Evolutionary conservation across 2,888 invertebrate genomes (phyloP).

Genomic region (Dinocampus coccinellae): DNA sequence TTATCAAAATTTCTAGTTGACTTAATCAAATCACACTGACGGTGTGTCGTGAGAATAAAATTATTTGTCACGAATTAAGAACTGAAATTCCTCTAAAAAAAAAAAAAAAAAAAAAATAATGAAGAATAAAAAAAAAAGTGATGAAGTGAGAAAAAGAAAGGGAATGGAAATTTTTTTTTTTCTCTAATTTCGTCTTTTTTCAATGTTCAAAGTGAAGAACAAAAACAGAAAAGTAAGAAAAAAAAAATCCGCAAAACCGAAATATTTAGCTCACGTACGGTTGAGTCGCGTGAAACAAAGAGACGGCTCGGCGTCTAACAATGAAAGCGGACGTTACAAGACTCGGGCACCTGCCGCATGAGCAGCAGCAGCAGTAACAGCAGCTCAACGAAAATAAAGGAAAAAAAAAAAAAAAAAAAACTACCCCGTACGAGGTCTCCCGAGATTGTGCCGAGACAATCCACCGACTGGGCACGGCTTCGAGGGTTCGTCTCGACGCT

Average conservation of each 20-base stretch:
- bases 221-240: no score
- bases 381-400: conserved; percentile 22
- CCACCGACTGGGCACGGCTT: conserved; percentile 38
- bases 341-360: conserved; percentile 41
- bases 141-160: no score
- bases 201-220: neutral
- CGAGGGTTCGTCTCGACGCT: conserved; percentile 30
- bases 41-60: neutral
- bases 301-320: conserved; percentile 35
- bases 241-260: conserved; percentile 28
- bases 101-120: conserved; percentile 7
- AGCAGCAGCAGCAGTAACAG: conserved; percentile 30
- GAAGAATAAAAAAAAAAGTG: neutral
- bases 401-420: conserved; percentile 35
- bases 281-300: conserved; percentile 40
- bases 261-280: conserved; percentile 40
- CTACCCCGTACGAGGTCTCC: conserved; percentile 41
- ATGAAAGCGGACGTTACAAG: conserved; percentile 55
- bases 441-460: conserved; percentile 47
- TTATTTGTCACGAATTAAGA: conserved; percentile 20
- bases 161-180: no score
- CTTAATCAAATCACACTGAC: neutral
- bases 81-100: neutral
- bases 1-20: neutral
- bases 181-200: neutral